Evolutionary conservation across 2,888 invertebrate species (phyloP).

Genomic region (Bhutanitis thaidina): DNA sequence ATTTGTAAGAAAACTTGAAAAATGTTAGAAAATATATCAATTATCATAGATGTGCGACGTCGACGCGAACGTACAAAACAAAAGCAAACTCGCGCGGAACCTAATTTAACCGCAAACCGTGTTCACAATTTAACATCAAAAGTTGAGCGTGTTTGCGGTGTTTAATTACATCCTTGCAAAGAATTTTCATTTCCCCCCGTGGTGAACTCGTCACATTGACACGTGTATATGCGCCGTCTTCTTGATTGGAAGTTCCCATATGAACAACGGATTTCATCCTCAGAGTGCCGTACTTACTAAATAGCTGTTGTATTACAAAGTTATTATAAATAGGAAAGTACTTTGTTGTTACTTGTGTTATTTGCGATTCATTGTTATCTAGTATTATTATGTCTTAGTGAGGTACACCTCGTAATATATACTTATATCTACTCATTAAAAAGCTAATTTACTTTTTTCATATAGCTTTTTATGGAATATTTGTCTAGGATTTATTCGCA

Average conservation of each 20-base stretch:
- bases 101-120: constrained; percentile 1
- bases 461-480: too few species aligned
- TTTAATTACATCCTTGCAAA: constrained; percentile 58
- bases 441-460: too few species aligned
- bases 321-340: neutral
- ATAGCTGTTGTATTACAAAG: neutral
- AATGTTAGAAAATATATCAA: too few species aligned
- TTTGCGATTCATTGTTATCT: too few species aligned
- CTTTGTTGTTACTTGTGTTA: too few species aligned
- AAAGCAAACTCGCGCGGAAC: neutral
- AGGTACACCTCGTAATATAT: too few species aligned
- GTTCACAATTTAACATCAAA: neutral
- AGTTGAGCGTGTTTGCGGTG: constrained; percentile 36
- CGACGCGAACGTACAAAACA: neutral
- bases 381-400: too few species aligned
- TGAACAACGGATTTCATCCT: constrained; percentile 9
- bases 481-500: too few species aligned
- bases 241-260: constrained; percentile 47
- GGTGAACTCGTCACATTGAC: constrained; percentile 39
- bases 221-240: constrained; percentile 55
- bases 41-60: neutral
- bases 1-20: too few species aligned
- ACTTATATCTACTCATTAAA: too few species aligned
- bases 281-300: neutral
- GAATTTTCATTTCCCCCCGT: constrained; percentile 39